Percentiles rank a stretch among this genome's conserved stretches.
phyloP scores from a whole-genome alignment of 1,140 invertebrate species.

The Drosophila cardini region DNA sequence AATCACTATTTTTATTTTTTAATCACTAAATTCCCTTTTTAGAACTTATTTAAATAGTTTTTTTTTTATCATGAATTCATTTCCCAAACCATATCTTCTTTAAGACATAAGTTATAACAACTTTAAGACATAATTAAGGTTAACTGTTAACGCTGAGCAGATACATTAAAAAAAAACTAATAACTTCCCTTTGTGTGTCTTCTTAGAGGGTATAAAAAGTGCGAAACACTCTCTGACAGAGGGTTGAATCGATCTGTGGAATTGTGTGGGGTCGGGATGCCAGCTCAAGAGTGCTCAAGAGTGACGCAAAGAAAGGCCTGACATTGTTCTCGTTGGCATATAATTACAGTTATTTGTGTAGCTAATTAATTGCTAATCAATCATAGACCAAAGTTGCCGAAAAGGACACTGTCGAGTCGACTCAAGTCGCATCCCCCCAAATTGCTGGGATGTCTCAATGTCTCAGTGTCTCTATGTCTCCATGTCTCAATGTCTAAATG shows the following conservation, averaged over 20 bases:
- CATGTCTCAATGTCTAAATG: conserved; percentile 37
- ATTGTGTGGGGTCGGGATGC: conserved; percentile 1
- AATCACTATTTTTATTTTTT: too few relatives aligned
- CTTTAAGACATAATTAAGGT: too few relatives aligned
- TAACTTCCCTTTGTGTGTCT: neutral
- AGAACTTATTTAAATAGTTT: too few relatives aligned
- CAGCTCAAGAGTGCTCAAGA: conserved; percentile 18
- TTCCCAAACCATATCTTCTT: too few relatives aligned
- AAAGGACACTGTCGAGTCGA: conserved; percentile 49
- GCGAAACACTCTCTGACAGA: neutral
- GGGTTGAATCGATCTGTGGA: neutral
- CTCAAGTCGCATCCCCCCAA: conserved; percentile 4
- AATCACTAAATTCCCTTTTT: too few relatives aligned
- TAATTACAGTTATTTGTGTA: conserved; percentile 83
- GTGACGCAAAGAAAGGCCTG: conserved; percentile 44
- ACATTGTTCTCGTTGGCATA: conserved; percentile 67
- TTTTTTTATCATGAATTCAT: too few relatives aligned
- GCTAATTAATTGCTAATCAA: conserved; percentile 84
- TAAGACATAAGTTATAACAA: too few relatives aligned
- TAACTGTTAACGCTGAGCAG: too few relatives aligned
- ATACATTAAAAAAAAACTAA: neutral
- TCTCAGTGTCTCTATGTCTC: conserved; percentile 53
- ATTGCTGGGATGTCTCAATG: conserved; percentile 71
- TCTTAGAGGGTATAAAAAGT: conserved; percentile 12
- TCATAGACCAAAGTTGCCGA: conserved; percentile 67